Base-by-base conservation (phyloP, 1,140 invertebrate genomes). In the Drosophila malerkotliana region DNA sequence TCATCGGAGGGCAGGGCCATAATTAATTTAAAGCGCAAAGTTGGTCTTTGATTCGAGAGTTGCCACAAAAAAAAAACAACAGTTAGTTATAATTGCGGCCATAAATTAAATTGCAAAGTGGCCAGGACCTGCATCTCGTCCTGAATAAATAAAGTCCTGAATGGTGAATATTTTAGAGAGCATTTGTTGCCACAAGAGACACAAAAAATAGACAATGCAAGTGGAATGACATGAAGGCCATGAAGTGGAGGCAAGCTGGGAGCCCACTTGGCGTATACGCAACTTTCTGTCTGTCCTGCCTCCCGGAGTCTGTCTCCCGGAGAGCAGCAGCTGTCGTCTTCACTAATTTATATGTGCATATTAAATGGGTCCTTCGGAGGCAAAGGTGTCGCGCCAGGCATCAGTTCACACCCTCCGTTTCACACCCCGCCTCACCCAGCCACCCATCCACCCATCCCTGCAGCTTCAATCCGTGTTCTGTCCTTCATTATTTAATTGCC, bases 261-360 rank as follows among this genome's bases (percentile, higher is more conserved):
- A 21, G 21, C 37, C 12, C 21, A n/a, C 63, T 24, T 51, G 63
- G 34, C 63, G 63, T 63, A 67, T 67, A 67, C 59, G 59, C 34
- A 66, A 69, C 66, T 12, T 4, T n/a, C 18, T n/a, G 4, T n/a
- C 18, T n/a, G 4, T 4, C 12, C 45, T 48, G 39, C 41, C 24
- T n/a, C 47, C 30, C 3, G 39, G n/a, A 44, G 4, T 44, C 9
- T 15, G 37, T n/a, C 26, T 32, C 14, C 57, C 44, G 12, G 10
- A 48, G 44, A 49, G 39, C 74, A 61, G 59, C 47, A 60, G 56
- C 48, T 44, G 56, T 44, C 73, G 53, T 59, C 63, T 54, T 74
- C 41, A 74, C 79, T 82, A 77, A 82, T 82, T 82, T 82, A 69
- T 82, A 82, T 82, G 79, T 82, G 79, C 79, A 82, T 82, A 82